phyloP scores from a whole-genome alignment of 2,888 invertebrate species.

The Dysmachus trigonus region DNA sequence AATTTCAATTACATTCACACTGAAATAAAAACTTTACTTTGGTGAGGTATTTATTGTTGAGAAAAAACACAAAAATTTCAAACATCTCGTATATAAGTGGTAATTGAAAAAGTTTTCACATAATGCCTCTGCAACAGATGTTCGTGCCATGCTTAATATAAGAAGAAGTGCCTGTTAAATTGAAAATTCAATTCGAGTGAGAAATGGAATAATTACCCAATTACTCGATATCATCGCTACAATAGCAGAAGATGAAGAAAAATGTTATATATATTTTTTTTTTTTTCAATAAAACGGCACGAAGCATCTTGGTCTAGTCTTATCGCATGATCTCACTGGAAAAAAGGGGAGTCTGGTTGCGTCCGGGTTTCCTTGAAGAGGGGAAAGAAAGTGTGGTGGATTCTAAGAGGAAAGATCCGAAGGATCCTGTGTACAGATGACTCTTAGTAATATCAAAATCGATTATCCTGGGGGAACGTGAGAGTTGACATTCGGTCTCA shows the following conservation, averaged over 20 bases:
- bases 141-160: not conserved
- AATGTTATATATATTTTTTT: not conserved
- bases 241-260: not conserved
- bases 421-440: not conserved
- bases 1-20: not conserved
- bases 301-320: not conserved
- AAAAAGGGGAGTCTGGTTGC: not conserved
- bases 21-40: not conserved
- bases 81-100: not conserved
- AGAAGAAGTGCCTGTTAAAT: not conserved
- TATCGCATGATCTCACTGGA: not conserved
- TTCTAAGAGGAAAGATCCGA: not conserved
- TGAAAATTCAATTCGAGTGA: not conserved
- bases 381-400: not conserved
- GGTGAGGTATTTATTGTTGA: not conserved
- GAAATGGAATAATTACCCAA: not conserved
- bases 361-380: not conserved
- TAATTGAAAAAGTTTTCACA: not conserved
- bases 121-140: not conserved
- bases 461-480: slow-evolving; percentile 1
- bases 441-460: not conserved
- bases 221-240: not conserved
- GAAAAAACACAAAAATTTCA: not conserved
- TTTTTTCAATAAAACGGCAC: not conserved
- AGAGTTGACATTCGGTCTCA: not conserved